Conservation (phyloP, 2,797 vertebrate genomes). For the Pangasius krempfi region DNA sequence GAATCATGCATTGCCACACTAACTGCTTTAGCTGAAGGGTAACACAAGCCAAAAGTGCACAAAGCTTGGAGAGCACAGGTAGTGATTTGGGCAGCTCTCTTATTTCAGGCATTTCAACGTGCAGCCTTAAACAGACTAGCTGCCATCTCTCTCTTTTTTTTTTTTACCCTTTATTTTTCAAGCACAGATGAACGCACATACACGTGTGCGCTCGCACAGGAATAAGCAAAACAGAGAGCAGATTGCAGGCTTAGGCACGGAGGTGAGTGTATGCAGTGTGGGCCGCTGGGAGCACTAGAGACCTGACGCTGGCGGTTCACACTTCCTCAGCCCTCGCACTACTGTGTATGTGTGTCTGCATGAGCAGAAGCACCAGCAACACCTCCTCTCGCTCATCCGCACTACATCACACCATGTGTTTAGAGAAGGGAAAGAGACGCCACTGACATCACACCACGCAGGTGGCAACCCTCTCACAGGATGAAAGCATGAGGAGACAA, state of each 20-base stretch:
- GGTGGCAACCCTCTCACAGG: conserved; percentile 46
- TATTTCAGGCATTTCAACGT: neutral
- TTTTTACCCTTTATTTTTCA: conserved; percentile 33
- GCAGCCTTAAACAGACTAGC: neutral
- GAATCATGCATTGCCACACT: conserved; percentile 40
- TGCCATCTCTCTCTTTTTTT: too few relatives aligned
- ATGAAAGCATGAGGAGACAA: conserved; percentile 43
- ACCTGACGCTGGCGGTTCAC: conserved; percentile 63
- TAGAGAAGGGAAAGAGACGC: conserved; percentile 50
- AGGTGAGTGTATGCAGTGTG: conserved; percentile 57
- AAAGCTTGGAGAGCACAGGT: neutral
- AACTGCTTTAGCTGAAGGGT: conserved; percentile 45
- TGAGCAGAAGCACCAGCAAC: conserved; percentile 48
- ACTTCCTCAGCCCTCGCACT: conserved; percentile 56
- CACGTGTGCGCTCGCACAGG: conserved; percentile 20
- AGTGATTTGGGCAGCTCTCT: neutral
- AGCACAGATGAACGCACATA: conserved; percentile 22
- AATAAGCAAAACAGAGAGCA: conserved; percentile 48
- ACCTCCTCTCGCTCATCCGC: conserved; percentile 55
- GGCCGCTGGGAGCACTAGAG: conserved; percentile 58
- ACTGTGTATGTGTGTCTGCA: conserved; percentile 25
- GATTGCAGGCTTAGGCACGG: conserved; percentile 56
- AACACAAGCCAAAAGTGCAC: neutral
- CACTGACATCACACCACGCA: conserved; percentile 50
- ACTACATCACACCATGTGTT: conserved; percentile 56